Percentiles rank a stretch among this genome's conserved stretches.
These are phyloP conservation scores for Rallus crepitans DNA, from an alignment of 2,797 vertebrate species.

Conservation along the genomic window DNA sequence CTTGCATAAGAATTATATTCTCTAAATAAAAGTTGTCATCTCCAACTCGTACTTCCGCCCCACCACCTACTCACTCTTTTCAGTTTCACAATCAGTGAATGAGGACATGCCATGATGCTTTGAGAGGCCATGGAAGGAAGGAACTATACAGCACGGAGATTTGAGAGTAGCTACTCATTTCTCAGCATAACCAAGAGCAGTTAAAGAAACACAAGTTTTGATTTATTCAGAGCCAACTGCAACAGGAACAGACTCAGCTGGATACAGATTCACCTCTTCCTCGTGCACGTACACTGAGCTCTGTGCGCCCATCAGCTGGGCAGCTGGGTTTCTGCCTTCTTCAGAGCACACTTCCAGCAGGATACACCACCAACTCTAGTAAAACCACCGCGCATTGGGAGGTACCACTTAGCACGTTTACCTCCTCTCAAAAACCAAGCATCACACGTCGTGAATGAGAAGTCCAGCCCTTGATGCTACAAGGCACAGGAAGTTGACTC, in stretches of 20 bases:
- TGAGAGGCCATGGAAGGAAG: background rate
- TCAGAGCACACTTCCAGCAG: background rate
- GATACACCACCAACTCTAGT: background rate
- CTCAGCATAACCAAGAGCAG: background rate
- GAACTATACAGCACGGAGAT: background rate
- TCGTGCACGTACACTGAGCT: background rate
- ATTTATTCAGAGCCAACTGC: background rate
- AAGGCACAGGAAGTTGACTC: background rate
- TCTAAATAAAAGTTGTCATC: background rate
- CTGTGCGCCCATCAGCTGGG: background rate
- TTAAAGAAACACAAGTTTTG: background rate
- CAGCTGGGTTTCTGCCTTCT: background rate
- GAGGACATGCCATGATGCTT: background rate
- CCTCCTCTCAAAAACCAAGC: background rate
- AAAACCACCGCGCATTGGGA: background rate
- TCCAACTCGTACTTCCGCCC: background rate
- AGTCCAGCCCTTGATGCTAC: background rate
- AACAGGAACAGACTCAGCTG: background rate
- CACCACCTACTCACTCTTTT: background rate
- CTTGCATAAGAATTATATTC: background rate
- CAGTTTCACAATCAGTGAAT: background rate
- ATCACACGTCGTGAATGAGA: accelerated
- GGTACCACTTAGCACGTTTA: background rate
- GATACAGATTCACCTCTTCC: background rate
- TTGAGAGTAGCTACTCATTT: background rate